These are phyloP conservation scores for Catocala fraxini DNA, from an alignment of 2,888 invertebrate genomes.

Conservation along the genomic window DNA sequence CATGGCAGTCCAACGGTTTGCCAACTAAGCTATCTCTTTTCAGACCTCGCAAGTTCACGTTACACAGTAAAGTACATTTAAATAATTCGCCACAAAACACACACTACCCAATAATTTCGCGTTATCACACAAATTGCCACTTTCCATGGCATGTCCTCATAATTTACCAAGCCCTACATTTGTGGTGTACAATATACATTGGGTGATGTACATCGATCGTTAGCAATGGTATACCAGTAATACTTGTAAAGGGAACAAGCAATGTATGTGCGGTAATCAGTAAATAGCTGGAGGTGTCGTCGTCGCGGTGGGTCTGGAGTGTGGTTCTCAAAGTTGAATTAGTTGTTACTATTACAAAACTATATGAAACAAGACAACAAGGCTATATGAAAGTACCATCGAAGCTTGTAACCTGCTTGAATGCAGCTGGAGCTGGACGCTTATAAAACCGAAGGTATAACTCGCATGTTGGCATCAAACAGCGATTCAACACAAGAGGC, in stretches of 20 bases:
- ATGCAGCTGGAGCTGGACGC: too few species aligned
- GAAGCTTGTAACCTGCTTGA: too few species aligned
- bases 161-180: conserved; percentile 41
- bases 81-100: conserved; percentile 19
- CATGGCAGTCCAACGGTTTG: too few species aligned
- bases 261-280: conserved; percentile 45
- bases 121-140: conserved; percentile 51
- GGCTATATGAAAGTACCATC: too few species aligned
- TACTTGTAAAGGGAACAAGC: conserved; percentile 23
- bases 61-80: conserved; percentile 10
- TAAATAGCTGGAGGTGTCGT: conserved; percentile 51
- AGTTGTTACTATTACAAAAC: not conserved
- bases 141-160: conserved; percentile 51
- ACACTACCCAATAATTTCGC: conserved; percentile 40
- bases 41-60: conserved; percentile 8
- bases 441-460: too few species aligned
- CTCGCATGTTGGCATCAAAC: too few species aligned
- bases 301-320: conserved; percentile 57
- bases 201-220: conserved; percentile 31
- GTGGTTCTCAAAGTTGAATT: conserved; percentile 34
- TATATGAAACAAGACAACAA: too few species aligned
- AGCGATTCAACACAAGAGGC: too few species aligned
- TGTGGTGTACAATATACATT: conserved; percentile 19
- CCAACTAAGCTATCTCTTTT: too few species aligned
- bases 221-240: conserved; percentile 5